Evolutionary conservation across 2,888 invertebrate species (phyloP).

Genomic region (Notocelia uddmanniana): DNA sequence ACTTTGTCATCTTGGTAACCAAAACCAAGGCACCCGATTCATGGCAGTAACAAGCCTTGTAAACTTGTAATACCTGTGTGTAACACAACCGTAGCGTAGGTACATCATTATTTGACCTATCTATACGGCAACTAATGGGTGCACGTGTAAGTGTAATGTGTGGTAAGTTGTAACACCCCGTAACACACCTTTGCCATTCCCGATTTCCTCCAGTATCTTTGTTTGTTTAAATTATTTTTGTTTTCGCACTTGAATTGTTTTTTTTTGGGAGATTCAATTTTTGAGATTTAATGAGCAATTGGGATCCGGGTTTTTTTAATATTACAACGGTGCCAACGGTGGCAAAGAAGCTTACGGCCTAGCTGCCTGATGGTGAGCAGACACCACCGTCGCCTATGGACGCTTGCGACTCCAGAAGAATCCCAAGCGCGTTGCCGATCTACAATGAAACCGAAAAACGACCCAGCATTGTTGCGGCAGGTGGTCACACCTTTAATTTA

Average conservation of each 20-base stretch:
- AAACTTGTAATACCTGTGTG: background rate
- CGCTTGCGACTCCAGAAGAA: too few relatives aligned
- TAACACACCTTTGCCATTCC: background rate
- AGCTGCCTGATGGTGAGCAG: too few relatives aligned
- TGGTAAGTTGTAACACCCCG: too few relatives aligned
- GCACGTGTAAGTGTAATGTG: too few relatives aligned
- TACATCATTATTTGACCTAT: background rate
- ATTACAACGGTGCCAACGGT: too few relatives aligned
- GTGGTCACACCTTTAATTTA: background rate
- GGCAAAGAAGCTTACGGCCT: too few relatives aligned
- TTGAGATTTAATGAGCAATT: too few relatives aligned
- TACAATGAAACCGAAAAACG: too few relatives aligned
- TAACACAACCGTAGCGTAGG: background rate
- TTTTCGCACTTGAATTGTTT: background rate
- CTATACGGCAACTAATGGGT: background rate
- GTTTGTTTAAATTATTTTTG: background rate
- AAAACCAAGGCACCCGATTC: background rate
- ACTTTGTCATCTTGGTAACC: background rate
- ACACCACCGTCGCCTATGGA: too few relatives aligned
- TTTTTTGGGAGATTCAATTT: background rate
- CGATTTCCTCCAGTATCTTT: background rate
- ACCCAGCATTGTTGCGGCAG: background rate
- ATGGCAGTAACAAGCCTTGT: background rate
- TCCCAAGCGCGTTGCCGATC: too few relatives aligned
- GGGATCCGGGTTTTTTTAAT: too few relatives aligned